Percentiles rank a stretch among this genome's conserved stretches.
Conservation (phyloP, 2,888 invertebrate species). For the Helicoverpa assulta region DNA sequence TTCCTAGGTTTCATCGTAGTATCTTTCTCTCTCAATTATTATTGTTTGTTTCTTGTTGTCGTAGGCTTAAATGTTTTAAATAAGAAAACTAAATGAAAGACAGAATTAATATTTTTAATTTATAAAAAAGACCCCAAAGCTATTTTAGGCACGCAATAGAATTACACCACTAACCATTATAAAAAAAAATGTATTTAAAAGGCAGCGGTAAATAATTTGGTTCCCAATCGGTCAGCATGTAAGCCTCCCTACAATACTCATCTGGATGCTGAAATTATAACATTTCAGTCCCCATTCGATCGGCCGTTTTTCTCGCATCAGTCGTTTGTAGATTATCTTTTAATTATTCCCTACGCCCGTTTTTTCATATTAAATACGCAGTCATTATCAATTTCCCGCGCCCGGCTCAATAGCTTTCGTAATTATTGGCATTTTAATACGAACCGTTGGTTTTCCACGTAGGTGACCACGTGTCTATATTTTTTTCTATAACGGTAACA, state of each 20-base stretch:
- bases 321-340: slow-evolving; percentile 66
- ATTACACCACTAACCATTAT: no score
- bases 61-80: no score
- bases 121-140: no score
- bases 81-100: no score
- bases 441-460: background rate
- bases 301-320: slow-evolving; percentile 62
- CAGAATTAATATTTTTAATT: no score
- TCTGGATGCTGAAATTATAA: slow-evolving; percentile 62
- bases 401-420: slow-evolving; percentile 15
- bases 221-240: background rate
- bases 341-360: slow-evolving; percentile 63
- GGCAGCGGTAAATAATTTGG: no score
- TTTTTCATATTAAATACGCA: slow-evolving; percentile 53
- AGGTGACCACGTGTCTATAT: background rate
- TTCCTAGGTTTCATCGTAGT: no score
- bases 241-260: slow-evolving; percentile 47
- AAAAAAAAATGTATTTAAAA: no score
- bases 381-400: slow-evolving; percentile 44
- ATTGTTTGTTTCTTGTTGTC: no score
- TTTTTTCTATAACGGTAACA: background rate
- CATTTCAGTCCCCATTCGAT: slow-evolving; percentile 61
- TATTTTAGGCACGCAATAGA: no score
- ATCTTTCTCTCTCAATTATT: no score
- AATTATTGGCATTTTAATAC: slow-evolving; percentile 8